A percentile compares a stretch with the other conserved stretches of the same genome.
These are phyloP conservation scores for Chrysolina haemoptera DNA, from an alignment of 2,888 invertebrate species.

Conservation along the genomic window DNA sequence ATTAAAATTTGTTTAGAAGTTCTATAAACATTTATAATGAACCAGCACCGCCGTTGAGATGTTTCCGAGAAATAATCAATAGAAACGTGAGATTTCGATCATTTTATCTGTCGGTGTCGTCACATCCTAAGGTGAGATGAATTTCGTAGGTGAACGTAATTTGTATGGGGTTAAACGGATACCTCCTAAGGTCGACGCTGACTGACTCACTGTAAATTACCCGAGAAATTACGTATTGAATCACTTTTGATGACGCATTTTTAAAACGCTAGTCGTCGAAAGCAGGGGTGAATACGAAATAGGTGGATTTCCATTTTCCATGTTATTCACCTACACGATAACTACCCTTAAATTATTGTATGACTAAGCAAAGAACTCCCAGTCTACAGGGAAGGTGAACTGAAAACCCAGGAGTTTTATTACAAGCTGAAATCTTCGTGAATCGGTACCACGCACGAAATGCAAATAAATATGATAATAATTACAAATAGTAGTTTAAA, in stretches of 20 bases:
- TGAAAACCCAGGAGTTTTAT: not conserved
- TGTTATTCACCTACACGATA: conserved; percentile 4
- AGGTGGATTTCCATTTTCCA: conserved; percentile 7
- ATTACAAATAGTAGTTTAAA: too few species aligned
- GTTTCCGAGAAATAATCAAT: not conserved
- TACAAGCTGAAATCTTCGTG: not conserved
- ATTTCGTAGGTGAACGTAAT: not conserved
- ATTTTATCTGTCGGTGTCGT: not conserved
- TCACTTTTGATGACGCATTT: conserved; percentile 18
- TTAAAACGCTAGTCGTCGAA: not conserved
- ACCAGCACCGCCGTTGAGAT: not conserved
- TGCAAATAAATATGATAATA: too few species aligned
- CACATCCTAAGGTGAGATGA: not conserved
- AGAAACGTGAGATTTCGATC: not conserved
- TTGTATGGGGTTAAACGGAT: conserved; percentile 12
- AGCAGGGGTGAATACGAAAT: conserved; percentile 12
- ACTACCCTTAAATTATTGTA: conserved; percentile 17
- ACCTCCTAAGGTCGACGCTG: not conserved
- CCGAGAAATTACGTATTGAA: conserved; percentile 10
- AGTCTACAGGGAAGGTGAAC: not conserved
- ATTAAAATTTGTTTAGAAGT: conserved; percentile 3
- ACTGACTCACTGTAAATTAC: conserved; percentile 14
- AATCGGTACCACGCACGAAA: too few species aligned
- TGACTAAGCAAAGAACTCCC: not conserved
- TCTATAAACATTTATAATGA: conserved; percentile 14